phyloP scores from a whole-genome alignment of 2,797 vertebrate genomes.

The Parauchenoglanis ngamensis region DNA sequence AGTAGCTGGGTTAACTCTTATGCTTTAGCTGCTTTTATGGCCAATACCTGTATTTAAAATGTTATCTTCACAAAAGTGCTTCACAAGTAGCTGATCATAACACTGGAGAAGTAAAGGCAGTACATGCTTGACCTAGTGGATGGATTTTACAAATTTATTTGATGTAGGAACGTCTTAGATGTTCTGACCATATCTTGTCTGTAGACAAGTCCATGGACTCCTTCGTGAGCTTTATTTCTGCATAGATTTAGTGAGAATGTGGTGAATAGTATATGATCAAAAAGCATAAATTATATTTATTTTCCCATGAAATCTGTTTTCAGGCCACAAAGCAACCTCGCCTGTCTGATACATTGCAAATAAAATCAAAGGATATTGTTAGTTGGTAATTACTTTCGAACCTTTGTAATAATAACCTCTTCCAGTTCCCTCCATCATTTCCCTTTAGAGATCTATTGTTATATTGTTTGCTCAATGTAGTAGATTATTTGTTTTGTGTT shows the following conservation, averaged over 20 bases:
- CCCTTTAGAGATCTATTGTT: constrained; percentile 16
- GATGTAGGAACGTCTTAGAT: not conserved
- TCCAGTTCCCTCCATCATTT: not conserved
- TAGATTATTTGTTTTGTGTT: constrained; percentile 43
- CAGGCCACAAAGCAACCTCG: not conserved
- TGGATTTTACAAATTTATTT: not conserved
- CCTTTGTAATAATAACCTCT: not conserved
- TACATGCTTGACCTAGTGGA: not conserved
- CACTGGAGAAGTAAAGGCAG: not conserved
- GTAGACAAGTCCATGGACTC: not conserved
- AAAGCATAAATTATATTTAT: not conserved
- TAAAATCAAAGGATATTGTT: constrained; percentile 5
- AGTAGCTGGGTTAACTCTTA: not conserved
- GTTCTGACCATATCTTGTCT: not conserved
- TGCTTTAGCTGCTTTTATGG: not conserved
- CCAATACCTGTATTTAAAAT: not conserved
- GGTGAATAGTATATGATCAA: not conserved
- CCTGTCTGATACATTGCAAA: not conserved
- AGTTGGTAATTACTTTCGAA: constrained; percentile 25
- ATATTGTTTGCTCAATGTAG: constrained; percentile 16
- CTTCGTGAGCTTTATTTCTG: not conserved
- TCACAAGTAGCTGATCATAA: not conserved
- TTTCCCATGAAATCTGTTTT: not conserved
- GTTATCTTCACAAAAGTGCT: not conserved
- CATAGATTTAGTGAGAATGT: not conserved